A percentile compares a stretch with the other conserved stretches of the same genome.
Evolutionary conservation across 2,888 invertebrate species (phyloP).

Genomic region (Frankliniella intonsa): DNA sequence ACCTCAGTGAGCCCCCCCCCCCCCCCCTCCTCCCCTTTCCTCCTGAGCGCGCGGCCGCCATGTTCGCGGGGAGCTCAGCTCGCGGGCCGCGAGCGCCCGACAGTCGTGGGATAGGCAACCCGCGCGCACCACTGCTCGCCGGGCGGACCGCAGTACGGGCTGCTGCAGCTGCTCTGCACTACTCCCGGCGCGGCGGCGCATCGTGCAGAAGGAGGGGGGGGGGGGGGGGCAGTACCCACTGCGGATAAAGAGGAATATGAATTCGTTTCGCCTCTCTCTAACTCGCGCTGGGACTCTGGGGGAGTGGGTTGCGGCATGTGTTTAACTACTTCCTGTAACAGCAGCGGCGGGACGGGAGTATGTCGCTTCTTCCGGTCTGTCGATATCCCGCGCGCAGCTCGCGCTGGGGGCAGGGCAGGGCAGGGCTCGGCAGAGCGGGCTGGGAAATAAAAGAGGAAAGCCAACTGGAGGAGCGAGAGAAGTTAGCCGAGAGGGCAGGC

Average conservation of each 20-base stretch:
- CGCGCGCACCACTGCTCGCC: conserved; percentile 41
- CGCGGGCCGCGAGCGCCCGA: too few species aligned
- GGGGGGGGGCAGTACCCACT: neutral
- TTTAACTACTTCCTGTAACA: too few species aligned
- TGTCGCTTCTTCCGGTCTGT: neutral
- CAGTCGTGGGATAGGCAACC: neutral
- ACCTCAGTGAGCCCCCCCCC: too few species aligned
- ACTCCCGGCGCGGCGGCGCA: too few species aligned
- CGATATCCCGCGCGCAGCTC: neutral
- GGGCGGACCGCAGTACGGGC: neutral
- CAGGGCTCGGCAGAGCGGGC: conserved; percentile 14
- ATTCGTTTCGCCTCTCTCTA: too few species aligned
- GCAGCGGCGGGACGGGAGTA: conserved; percentile 27
- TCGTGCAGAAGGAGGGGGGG: neutral
- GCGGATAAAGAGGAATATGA: neutral
- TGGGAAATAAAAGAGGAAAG: neutral
- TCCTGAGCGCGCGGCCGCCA: too few species aligned
- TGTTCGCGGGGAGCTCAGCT: too few species aligned
- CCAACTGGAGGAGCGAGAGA: neutral
- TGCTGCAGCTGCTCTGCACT: neutral
- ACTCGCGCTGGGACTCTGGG: too few species aligned
- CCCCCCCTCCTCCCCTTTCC: too few species aligned
- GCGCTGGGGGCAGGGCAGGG: neutral
- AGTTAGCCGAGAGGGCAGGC: neutral
- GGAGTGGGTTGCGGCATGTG: too few species aligned